Conservation (phyloP, 2,797 vertebrate genomes). For the Lagorchestes hirsutus region DNA sequence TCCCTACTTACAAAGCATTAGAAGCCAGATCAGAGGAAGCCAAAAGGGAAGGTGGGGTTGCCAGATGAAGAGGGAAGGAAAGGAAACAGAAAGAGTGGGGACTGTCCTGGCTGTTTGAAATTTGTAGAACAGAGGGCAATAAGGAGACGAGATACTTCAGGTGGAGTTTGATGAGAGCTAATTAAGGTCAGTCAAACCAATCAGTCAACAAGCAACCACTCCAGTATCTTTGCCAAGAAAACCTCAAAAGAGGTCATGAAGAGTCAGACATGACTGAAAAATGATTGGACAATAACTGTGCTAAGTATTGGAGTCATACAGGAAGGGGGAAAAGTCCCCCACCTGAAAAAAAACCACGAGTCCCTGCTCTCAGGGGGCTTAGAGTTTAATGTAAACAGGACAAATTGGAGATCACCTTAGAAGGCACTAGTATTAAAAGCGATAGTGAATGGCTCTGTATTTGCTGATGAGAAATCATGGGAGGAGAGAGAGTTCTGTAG, state of each 20-base stretch:
- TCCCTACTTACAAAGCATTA: not conserved
- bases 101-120: not conserved
- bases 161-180: not conserved
- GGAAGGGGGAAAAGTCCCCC: not conserved
- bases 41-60: not conserved
- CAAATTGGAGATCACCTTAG: not conserved
- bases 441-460: not conserved
- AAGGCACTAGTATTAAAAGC: not conserved
- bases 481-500: not conserved
- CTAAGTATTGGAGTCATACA: not conserved
- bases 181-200: not conserved
- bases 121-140: not conserved
- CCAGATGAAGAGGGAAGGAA: not conserved
- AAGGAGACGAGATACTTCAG: not conserved
- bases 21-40: not conserved
- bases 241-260: not conserved
- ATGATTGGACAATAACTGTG: not conserved
- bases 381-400: not conserved
- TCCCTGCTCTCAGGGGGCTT: not conserved
- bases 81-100: not conserved
- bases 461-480: not conserved
- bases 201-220: not conserved
- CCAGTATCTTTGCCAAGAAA: not conserved
- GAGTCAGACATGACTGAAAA: not conserved
- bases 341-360: not conserved